Evolutionary conservation across 2,797 vertebrate genomes (phyloP).

Genomic region (Gila robusta): DNA sequence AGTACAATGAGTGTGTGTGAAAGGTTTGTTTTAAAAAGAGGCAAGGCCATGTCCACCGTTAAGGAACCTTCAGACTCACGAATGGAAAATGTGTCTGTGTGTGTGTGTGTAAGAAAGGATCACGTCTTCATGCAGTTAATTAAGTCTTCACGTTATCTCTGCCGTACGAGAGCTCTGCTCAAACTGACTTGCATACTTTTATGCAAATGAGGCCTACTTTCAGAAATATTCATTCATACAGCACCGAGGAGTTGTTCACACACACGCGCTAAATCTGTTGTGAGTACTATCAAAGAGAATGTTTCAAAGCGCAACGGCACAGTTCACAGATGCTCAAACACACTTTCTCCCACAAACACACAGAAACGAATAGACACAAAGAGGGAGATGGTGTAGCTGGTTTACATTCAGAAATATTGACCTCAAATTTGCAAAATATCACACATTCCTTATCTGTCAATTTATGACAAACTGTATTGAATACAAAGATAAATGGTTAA

Average conservation of each 20-base stretch:
- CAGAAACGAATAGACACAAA: constrained; percentile 1
- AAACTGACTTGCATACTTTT: constrained; percentile 35
- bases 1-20: background rate
- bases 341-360: constrained; percentile 6
- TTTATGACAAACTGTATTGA: background rate
- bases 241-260: constrained; percentile 28
- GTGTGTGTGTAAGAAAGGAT: background rate
- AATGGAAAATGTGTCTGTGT: background rate
- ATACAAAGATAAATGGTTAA: background rate
- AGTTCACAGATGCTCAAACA: constrained; percentile 21
- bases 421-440: background rate
- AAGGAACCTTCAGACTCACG: background rate
- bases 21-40: background rate
- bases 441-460: background rate
- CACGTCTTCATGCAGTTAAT: constrained; percentile 51
- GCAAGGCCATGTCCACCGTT: constrained; percentile 17
- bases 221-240: constrained; percentile 58
- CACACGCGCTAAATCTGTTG: constrained; percentile 6
- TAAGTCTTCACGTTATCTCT: constrained; percentile 27
- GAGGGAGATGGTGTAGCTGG: background rate
- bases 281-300: constrained; percentile 34
- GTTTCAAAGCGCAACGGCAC: constrained; percentile 7
- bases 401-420: background rate
- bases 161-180: constrained; percentile 26
- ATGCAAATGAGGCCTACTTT: constrained; percentile 63